A percentile compares a stretch with the other conserved stretches of the same genome.
Conservation (phyloP, 2,888 invertebrate genomes). For the Adelphocoris suturalis region DNA sequence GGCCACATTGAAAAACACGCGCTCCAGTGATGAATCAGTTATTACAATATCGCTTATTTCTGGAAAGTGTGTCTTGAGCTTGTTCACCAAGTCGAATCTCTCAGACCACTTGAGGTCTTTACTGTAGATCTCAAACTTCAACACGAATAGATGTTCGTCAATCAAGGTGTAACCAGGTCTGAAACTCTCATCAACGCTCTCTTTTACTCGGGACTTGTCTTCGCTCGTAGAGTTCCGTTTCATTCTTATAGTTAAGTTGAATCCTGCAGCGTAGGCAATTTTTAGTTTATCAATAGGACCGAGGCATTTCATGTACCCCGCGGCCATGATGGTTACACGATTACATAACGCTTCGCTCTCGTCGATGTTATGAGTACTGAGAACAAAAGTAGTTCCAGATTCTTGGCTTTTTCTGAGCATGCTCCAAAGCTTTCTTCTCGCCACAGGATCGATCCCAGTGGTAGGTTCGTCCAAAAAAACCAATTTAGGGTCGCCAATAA, state of each 20-base stretch:
- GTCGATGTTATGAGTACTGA: slow-evolving; percentile 94
- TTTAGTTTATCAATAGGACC: slow-evolving; percentile 87
- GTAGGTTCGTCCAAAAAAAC: slow-evolving; percentile 83
- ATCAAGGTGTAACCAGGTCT: background rate
- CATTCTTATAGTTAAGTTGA: slow-evolving; percentile 82
- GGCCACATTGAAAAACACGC: background rate
- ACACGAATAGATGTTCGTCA: background rate
- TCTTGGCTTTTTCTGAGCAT: slow-evolving; percentile 85
- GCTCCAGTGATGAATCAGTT: background rate
- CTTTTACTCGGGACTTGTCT: background rate
- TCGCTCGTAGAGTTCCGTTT: slow-evolving; percentile 68
- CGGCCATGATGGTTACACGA: slow-evolving; percentile 87
- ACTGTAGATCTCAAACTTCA: background rate
- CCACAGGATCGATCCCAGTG: slow-evolving; percentile 89
- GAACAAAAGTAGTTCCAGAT: slow-evolving; percentile 86
- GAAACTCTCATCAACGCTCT: background rate
- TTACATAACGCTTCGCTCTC: slow-evolving; percentile 91
- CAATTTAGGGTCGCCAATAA: slow-evolving; percentile 85
- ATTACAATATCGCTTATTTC: background rate
- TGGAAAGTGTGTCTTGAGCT: background rate
- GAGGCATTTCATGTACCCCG: slow-evolving; percentile 86
- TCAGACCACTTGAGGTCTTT: background rate
- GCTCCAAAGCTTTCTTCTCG: slow-evolving; percentile 90
- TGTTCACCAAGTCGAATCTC: background rate
- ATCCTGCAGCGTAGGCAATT: slow-evolving; percentile 85